Percentiles rank a stretch among this genome's conserved stretches.
These are phyloP conservation scores for Larimichthys crocea DNA, from an alignment of 2,113 vertebrate species.

Conservation along the genomic window DNA sequence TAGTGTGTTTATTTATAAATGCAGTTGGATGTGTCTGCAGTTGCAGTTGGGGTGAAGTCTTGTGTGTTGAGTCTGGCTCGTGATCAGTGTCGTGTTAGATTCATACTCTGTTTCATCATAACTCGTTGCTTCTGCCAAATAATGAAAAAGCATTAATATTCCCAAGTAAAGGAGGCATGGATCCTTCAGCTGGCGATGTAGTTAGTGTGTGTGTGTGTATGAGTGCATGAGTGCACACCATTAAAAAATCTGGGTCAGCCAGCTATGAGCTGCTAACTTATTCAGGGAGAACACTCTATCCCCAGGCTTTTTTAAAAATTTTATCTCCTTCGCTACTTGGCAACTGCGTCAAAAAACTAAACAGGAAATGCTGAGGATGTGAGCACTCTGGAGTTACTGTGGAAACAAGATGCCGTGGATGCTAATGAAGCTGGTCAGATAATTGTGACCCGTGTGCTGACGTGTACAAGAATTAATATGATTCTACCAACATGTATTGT, in stretches of 20 bases:
- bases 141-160: not conserved
- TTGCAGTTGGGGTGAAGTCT: not conserved
- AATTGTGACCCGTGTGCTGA: constrained; percentile 7
- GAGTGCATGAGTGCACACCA: not conserved
- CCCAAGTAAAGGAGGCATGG: not conserved
- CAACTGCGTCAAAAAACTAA: constrained; percentile 49
- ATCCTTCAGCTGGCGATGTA: constrained; percentile 11
- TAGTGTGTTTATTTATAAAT: constrained; percentile 9
- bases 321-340: constrained; percentile 14
- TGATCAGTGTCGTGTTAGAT: not conserved
- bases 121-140: constrained; percentile 2
- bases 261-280: constrained; percentile 30
- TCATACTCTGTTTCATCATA: not conserved
- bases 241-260: constrained; percentile 59
- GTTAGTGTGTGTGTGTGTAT: not conserved
- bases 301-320: constrained; percentile 11
- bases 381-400: constrained; percentile 41
- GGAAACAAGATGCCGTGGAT: constrained; percentile 51
- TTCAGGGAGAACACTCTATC: constrained; percentile 39
- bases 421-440: constrained; percentile 38
- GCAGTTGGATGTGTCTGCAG: not conserved
- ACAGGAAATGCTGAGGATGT: constrained; percentile 59
- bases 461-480: too few species aligned
- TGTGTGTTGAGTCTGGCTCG: not conserved
- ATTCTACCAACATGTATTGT: not conserved